These are phyloP conservation scores for Bursaphelenchus okinawaensis DNA, from an alignment of 2,888 invertebrate genomes.

Conservation along the genomic window DNA sequence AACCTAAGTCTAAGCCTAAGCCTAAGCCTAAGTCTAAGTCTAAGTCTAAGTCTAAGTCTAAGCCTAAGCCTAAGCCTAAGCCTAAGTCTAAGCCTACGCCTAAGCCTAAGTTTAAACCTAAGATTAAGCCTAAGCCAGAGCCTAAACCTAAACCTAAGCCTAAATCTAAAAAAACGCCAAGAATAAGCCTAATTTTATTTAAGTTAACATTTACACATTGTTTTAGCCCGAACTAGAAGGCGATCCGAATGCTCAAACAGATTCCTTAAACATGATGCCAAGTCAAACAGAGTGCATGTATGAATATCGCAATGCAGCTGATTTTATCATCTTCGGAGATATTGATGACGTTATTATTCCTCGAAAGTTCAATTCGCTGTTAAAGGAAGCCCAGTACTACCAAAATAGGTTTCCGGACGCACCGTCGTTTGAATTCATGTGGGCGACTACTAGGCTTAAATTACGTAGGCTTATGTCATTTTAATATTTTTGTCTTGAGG, in stretches of 20 bases:
- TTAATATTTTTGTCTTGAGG: too few species aligned
- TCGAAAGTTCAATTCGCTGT: background rate
- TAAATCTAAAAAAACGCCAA: too few species aligned
- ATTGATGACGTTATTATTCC: slow-evolving; percentile 16
- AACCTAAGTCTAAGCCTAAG: too few species aligned
- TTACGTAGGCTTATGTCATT: background rate
- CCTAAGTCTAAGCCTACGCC: too few species aligned
- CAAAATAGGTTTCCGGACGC: slow-evolving; percentile 2
- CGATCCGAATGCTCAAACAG: slow-evolving; percentile 15
- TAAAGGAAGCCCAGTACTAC: background rate
- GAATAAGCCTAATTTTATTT: too few species aligned
- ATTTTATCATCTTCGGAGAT: slow-evolving; percentile 17
- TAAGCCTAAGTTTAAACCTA: too few species aligned
- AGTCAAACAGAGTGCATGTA: slow-evolving; percentile 8
- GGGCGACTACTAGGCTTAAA: background rate
- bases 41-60: too few species aligned
- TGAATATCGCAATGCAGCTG: slow-evolving; percentile 15
- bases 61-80: too few species aligned
- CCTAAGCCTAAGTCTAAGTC: too few species aligned
- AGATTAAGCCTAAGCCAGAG: too few species aligned
- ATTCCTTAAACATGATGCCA: slow-evolving; percentile 4
- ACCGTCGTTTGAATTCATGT: slow-evolving; percentile 9
- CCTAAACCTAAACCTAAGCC: too few species aligned
- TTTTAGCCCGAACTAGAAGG: background rate
- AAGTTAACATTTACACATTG: too few species aligned